A percentile compares a stretch with the other conserved stretches of the same genome.
phyloP scores from a whole-genome alignment of 2,797 vertebrate genomes.

The Acomys russatus region DNA sequence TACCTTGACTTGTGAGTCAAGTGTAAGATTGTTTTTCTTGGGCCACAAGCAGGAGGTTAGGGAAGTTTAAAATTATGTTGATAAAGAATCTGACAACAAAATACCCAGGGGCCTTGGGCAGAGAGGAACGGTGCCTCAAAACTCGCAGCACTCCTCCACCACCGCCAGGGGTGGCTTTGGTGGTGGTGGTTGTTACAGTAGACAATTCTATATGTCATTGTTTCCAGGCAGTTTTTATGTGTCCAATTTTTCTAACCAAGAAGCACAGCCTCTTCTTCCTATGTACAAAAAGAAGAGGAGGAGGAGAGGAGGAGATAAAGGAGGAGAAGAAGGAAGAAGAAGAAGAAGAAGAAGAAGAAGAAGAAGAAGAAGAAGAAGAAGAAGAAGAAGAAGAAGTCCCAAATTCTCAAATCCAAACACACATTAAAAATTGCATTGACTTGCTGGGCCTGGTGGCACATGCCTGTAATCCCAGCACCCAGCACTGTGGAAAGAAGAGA shows the following conservation, averaged over 20 bases:
- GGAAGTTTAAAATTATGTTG: slow-evolving; percentile 1
- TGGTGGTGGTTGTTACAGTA: neutral
- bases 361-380: too few species aligned
- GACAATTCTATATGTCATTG: neutral
- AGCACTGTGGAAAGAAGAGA: too few species aligned
- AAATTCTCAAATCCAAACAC: neutral
- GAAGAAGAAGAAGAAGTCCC: neutral
- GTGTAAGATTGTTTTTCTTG: neutral
- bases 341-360: too few species aligned
- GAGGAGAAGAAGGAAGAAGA: neutral
- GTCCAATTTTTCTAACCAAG: neutral
- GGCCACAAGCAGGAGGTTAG: neutral
- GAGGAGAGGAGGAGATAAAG: neutral
- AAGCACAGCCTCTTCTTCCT: neutral
- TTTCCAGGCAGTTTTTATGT: slow-evolving; percentile 17
- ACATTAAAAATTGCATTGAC: neutral
- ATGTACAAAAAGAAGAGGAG: neutral
- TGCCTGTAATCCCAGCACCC: too few species aligned
- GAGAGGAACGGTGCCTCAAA: neutral
- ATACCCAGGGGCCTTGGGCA: neutral
- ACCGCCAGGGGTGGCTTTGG: neutral
- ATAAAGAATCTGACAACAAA: slow-evolving; percentile 3
- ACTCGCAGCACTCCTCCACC: neutral
- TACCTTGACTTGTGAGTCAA: neutral
- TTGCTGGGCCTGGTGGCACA: too few species aligned